Evolutionary conservation across 1,140 invertebrate species (phyloP).

Genomic region (Drosophila obscura): DNA sequence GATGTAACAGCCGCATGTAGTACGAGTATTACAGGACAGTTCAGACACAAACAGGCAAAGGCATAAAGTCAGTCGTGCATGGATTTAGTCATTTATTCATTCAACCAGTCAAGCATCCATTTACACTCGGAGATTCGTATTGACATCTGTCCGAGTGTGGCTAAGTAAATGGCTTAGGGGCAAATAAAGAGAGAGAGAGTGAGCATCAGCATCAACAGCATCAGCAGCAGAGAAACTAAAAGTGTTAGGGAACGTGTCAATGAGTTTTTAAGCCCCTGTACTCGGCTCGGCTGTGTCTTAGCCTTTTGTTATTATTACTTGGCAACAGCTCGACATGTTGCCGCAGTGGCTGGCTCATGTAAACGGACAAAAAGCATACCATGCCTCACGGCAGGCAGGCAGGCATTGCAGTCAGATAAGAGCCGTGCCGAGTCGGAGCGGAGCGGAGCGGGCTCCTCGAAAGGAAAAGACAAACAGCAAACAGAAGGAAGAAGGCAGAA

Average conservation of each 20-base stretch:
- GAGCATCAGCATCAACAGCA: too few relatives aligned
- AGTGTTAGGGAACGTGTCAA: conserved; percentile 70
- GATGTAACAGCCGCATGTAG: conserved; percentile 17
- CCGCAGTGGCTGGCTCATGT: conserved; percentile 58
- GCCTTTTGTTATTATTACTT: conserved; percentile 79
- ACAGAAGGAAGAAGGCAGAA: conserved; percentile 24
- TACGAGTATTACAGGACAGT: conserved; percentile 16
- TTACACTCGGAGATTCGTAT: conserved; percentile 47
- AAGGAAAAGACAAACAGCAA: conserved; percentile 59
- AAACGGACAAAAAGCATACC: conserved; percentile 52
- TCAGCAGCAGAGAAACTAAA: conserved; percentile 32
- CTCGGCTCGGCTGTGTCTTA: conserved; percentile 17
- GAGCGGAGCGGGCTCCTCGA: neutral
- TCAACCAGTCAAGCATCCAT: conserved; percentile 43
- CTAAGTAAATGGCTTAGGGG: conserved; percentile 66
- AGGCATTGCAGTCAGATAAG: conserved; percentile 53
- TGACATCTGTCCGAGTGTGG: conserved; percentile 61
- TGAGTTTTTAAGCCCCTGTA: conserved; percentile 61
- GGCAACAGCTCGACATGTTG: conserved; percentile 75
- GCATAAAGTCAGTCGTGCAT: conserved; percentile 59
- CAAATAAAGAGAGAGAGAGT: conserved; percentile 8
- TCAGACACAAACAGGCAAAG: conserved; percentile 31
- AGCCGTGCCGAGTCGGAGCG: conserved; percentile 2
- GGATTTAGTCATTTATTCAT: conserved; percentile 15
- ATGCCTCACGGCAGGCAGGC: conserved; percentile 28